phyloP scores from a whole-genome alignment of 1,140 invertebrate genomes.

The Drosophila kanapiae region DNA sequence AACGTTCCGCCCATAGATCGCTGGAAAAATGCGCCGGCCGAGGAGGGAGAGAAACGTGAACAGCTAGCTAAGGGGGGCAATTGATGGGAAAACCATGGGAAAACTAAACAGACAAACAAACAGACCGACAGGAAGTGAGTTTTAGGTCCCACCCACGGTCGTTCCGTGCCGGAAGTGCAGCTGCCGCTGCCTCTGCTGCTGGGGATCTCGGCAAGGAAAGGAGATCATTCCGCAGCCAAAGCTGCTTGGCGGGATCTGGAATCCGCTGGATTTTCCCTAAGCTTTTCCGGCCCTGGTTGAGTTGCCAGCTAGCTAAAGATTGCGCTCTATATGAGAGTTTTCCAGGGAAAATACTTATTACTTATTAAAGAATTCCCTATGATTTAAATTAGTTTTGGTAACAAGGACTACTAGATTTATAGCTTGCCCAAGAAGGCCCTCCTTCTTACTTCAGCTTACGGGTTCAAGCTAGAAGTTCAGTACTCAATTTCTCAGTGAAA shows the following conservation, averaged over 20 bases:
- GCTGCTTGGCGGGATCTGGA: not conserved
- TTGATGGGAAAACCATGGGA: conserved; percentile 24
- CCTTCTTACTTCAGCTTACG: no score
- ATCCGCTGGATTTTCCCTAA: not conserved
- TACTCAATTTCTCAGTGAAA: no score
- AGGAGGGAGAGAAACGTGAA: not conserved
- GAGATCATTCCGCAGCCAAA: not conserved
- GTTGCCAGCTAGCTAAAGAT: not conserved
- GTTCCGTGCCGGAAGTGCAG: conserved; percentile 6
- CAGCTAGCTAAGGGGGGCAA: not conserved
- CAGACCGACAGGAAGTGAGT: conserved; percentile 36
- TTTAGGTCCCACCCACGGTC: not conserved
- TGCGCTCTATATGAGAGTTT: not conserved
- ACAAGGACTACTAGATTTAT: no score
- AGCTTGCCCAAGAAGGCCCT: no score
- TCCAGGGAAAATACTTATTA: not conserved
- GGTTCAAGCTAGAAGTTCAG: no score
- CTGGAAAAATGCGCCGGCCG: not conserved
- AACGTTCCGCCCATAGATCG: not conserved
- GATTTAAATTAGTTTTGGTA: no score
- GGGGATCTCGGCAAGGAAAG: not conserved
- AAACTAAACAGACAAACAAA: conserved; percentile 15
- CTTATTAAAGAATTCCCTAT: no score
- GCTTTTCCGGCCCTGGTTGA: not conserved
- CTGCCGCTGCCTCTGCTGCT: not conserved